Evolutionary conservation across 2,113 vertebrate genomes (phyloP).

Genomic region (Pseudopodoces humilis): DNA sequence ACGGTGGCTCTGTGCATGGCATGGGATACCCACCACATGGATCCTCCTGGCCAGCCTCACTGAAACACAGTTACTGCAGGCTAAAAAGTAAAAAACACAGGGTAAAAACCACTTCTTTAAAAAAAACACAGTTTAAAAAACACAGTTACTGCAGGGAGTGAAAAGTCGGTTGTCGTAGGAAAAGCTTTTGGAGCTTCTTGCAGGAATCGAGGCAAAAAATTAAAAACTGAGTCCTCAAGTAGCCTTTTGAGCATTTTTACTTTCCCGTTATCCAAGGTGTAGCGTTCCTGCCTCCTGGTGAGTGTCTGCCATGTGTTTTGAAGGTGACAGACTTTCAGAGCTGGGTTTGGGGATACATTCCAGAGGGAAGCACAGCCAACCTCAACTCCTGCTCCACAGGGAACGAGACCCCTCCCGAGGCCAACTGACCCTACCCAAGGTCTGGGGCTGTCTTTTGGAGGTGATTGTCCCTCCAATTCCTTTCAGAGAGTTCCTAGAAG

Average conservation of each 20-base stretch:
- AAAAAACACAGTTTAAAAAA: not conserved
- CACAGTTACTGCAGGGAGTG: not conserved
- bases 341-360: not conserved
- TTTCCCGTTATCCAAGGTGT: not conserved
- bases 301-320: not conserved
- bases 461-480: not conserved
- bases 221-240: not conserved
- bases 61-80: not conserved
- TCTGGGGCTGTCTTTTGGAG: not conserved
- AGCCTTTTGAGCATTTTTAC: not conserved
- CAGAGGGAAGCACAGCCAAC: not conserved
- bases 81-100: too few species aligned
- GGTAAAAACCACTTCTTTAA: too few species aligned
- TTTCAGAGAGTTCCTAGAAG: not conserved
- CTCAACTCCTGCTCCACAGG: fast-evolving
- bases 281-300: not conserved
- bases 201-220: not conserved
- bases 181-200: not conserved
- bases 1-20: fast-evolving
- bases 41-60: not conserved
- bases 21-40: fast-evolving
- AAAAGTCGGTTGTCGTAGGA: not conserved
- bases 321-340: not conserved
- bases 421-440: not conserved
- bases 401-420: not conserved